Base-by-base conservation (phyloP, 2,113 vertebrate genomes). In the Coptodon bakossiorum region DNA sequence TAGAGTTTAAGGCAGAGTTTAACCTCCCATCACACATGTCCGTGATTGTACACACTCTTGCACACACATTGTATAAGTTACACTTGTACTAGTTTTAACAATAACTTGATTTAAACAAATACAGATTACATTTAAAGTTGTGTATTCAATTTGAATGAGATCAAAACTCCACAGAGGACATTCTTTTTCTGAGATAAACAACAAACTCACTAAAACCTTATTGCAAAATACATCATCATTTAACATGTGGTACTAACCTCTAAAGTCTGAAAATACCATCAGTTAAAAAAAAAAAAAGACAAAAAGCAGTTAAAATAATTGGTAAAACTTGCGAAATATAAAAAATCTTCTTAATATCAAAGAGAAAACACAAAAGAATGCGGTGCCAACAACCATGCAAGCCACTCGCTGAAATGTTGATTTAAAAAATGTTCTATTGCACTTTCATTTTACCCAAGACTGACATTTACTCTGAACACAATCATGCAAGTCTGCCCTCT, bases 1-100 rank as follows among this genome's bases (percentile, higher is more conserved):
- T 82, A 94, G 96, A 96, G 85, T 94, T 91, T 93, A 92, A 96
- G 92, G 95, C 88, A 94, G 96, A 96, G 85, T 95, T 93, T 94
- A 93, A 95, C 89, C 92, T 86, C 80, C 81, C 54, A 83, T 86
- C 90, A 91, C 85, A 80, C 80, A 24, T 11, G 5, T 16, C 34
- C 52, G 57, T 81, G 57, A 87, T 29, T 11, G 86, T 27, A 16
- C 81, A 82, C 63, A 2, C 50, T 12, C 19, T 9, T 6, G 6
- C 29, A 22, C 66, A 66, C 10, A 66, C 34, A 73, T 76, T 40
- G 52, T 4, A 82, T 85, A 83, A 80, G 66, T 88, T 29, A 81
- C 2, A 50, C 31, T 8, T 5, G 5, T n/a, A 34, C 56, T 38
- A 9, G 9, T 68, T 80, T 45, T 63, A 73, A 54, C 2, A 71